phyloP scores from a whole-genome alignment of 1,140 invertebrate species.

The Eumaeus atala region DNA sequence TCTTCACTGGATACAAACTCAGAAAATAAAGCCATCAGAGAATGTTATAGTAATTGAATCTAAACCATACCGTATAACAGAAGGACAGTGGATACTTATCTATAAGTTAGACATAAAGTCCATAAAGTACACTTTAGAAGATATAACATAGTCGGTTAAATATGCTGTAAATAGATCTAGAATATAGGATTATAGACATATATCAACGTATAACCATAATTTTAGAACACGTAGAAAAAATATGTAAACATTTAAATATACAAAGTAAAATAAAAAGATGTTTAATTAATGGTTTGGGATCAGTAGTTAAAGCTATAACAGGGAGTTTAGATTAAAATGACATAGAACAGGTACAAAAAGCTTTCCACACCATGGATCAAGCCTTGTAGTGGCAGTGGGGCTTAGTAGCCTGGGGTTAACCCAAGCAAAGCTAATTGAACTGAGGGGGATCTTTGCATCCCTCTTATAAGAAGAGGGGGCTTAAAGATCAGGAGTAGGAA shows the following conservation, averaged over 20 bases:
- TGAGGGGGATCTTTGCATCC: no score
- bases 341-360: constrained; percentile 31
- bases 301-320: constrained; percentile 31
- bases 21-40: constrained; percentile 12
- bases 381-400: no score
- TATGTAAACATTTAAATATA: no score
- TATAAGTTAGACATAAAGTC: constrained; percentile 24
- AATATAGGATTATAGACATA: constrained; percentile 24
- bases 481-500: no score
- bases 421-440: no score
- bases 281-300: constrained; percentile 35
- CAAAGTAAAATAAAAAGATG: constrained; percentile 27
- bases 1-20: constrained; percentile 14
- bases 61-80: constrained; percentile 14
- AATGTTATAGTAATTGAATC: constrained; percentile 19
- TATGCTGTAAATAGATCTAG: neutral
- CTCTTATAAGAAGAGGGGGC: no score
- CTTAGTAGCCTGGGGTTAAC: no score
- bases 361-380: no score
- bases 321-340: constrained; percentile 35
- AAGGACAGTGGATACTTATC: constrained; percentile 19
- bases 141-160: constrained; percentile 4
- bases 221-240: constrained; percentile 17
- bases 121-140: constrained; percentile 10
- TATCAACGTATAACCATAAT: neutral